Evolutionary conservation across 2,113 vertebrate species (phyloP).

Genomic region (Beaufortia kweichowensis): DNA sequence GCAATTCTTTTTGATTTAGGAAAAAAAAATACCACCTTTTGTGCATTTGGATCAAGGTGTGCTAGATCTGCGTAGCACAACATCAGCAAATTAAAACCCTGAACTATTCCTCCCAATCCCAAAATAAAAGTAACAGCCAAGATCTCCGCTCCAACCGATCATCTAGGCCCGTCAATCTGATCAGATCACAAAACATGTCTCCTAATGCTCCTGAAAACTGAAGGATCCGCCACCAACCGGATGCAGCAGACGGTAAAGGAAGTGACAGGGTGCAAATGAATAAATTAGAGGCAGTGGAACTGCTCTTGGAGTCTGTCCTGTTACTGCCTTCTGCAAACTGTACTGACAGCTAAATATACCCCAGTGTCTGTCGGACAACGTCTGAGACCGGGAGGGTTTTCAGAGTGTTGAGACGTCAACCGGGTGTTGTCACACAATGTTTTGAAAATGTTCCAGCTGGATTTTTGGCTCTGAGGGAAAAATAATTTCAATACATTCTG

Average conservation of each 20-base stretch:
- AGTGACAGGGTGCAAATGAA: constrained; percentile 38
- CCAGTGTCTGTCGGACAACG: not conserved
- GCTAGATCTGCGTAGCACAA: constrained; percentile 8
- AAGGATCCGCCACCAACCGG: constrained; percentile 24
- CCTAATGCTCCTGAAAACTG: constrained; percentile 30
- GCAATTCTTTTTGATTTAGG: too few species aligned
- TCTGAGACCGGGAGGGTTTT: not conserved
- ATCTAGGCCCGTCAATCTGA: constrained; percentile 22
- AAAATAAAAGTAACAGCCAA: not conserved
- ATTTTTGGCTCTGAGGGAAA: not conserved
- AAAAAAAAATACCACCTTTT: not conserved
- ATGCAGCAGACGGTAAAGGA: constrained; percentile 10
- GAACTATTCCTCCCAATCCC: not conserved
- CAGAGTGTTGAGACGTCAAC: constrained; percentile 5
- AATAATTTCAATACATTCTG: not conserved
- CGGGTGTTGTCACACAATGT: constrained; percentile 17
- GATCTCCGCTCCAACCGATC: not conserved
- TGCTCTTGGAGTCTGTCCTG: constrained; percentile 29
- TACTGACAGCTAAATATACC: constrained; percentile 39
- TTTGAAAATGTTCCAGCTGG: constrained; percentile 20
- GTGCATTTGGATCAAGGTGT: too few species aligned
- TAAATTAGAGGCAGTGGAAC: constrained; percentile 41
- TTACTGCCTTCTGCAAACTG: not conserved
- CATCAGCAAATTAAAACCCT: constrained; percentile 8
- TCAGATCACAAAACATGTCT: not conserved